A percentile compares a stretch with the other conserved stretches of the same genome.
Evolutionary conservation across 2,113 vertebrate species (phyloP).

Genomic region (Corythoichthys haematopterus): DNA sequence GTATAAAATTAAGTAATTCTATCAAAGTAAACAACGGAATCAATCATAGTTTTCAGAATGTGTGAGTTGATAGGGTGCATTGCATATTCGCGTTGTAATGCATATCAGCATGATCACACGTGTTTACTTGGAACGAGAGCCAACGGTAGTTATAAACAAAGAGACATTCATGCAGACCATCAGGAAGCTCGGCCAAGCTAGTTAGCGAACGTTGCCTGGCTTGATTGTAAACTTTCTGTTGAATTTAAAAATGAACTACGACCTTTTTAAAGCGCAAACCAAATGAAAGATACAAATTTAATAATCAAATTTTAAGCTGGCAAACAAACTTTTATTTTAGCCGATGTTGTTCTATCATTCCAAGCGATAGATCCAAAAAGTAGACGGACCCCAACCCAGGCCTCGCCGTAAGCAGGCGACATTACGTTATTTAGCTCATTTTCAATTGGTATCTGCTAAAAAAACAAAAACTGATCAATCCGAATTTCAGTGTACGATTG

Average conservation of each 20-base stretch:
- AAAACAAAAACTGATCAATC: neutral
- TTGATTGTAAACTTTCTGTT: too few species aligned
- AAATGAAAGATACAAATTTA: neutral
- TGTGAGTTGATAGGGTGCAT: neutral
- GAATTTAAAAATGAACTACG: too few species aligned
- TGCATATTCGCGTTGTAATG: neutral
- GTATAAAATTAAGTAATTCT: neutral
- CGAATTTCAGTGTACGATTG: neutral
- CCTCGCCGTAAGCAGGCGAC: conserved; percentile 38
- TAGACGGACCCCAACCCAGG: conserved; percentile 36
- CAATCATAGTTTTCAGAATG: neutral
- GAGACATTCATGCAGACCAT: conserved; percentile 14
- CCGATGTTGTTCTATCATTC: accelerated
- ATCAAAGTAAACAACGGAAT: too few species aligned
- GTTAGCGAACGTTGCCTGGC: neutral
- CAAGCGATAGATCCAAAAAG: conserved; percentile 6
- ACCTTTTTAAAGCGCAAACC: neutral
- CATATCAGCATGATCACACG: too few species aligned
- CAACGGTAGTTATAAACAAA: conserved; percentile 44
- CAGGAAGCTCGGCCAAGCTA: neutral
- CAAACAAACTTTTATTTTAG: too few species aligned
- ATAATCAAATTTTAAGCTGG: too few species aligned
- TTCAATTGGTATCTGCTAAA: neutral
- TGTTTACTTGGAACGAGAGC: neutral
- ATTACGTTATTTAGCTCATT: conserved; percentile 11